These are phyloP conservation scores for Misgurnus anguillicaudatus DNA, from an alignment of 2,113 vertebrate species.

Conservation along the genomic window DNA sequence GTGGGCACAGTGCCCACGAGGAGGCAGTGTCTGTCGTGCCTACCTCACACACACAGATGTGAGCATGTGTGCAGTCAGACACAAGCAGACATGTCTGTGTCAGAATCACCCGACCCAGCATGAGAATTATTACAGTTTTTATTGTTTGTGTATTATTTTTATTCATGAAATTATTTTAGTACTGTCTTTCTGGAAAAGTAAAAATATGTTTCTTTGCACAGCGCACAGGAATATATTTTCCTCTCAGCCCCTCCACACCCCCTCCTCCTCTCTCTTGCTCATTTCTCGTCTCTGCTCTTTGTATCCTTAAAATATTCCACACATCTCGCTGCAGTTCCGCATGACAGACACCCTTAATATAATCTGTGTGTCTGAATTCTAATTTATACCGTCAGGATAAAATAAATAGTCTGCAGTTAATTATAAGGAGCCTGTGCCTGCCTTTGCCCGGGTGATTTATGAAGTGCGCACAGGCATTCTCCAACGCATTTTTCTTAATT, in stretches of 20 bases:
- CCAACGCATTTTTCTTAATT: conserved; percentile 99
- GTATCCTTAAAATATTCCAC: conserved; percentile 91
- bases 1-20: conserved; percentile 72
- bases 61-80: not conserved
- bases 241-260: not conserved
- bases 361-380: conserved; percentile 97
- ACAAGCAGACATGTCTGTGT: conserved; percentile 44
- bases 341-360: conserved; percentile 94
- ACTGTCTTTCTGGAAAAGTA: not conserved
- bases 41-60: conserved; percentile 30
- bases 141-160: not conserved
- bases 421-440: conserved; percentile 87
- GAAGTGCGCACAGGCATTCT: conserved; percentile 86
- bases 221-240: not conserved
- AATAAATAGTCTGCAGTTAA: conserved; percentile 99
- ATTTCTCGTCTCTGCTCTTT: conserved; percentile 63
- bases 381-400: conserved; percentile 97
- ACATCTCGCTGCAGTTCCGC: conserved; percentile 84
- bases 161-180: conserved; percentile 21
- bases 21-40: conserved; percentile 70
- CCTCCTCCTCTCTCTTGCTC: conserved; percentile 48
- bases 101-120: not conserved
- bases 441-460: conserved; percentile 94
- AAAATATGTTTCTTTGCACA: not conserved
- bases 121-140: not conserved